Evolutionary conservation across 2,113 vertebrate species (phyloP), one percentile per base, ranked within the genome.

Genomic region (Regulus satrapa): DNA sequence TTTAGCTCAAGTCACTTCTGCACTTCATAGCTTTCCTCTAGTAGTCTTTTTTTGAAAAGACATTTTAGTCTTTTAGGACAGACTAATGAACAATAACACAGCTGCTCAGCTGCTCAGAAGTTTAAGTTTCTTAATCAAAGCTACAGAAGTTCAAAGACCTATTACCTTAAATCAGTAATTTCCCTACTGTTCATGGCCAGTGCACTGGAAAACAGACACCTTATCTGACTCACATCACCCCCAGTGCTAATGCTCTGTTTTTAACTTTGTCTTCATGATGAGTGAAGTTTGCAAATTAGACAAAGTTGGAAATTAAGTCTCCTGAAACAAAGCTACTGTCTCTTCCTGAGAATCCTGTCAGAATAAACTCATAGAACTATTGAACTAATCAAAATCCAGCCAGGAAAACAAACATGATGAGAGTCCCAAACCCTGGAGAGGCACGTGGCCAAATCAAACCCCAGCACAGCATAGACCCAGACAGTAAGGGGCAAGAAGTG

Each of bases 91-190:
- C 89, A 96, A 77, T 67, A 86, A 80, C 74, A 77, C 40, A 89
- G 88, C 92, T 95, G 66, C 73, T 76, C 48, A 82, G 16, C 79
- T n/a, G 85, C 94, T 92, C 73, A 72, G 77, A 93, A 88, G n/a
- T 49, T 43, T 85, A 96, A 97, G 51, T 52, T 95, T 95, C 85
- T 91, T 95, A 85, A 92, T 91, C 68, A 94, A 92, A 94, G 94
- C 87, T 38, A 59, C 23, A 82, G 68, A 92, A 95, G 69, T 87
- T 96, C 76, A 93, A 66, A 96, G 75, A 91, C 88, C 88, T 48
- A 97, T 98, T 98, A 97, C 94, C 92, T 97, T 97, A 97, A 98
- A 97, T 97, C 96, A 73, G 87, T 94, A 95, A 90, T 96, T 94
- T 85, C 71, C 63, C 63, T 92, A 92, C 97, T 98, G 97, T 98